These are phyloP conservation scores for Spilogale gracilis DNA, from an alignment of 2,113 vertebrate species.

Conservation along the genomic window DNA sequence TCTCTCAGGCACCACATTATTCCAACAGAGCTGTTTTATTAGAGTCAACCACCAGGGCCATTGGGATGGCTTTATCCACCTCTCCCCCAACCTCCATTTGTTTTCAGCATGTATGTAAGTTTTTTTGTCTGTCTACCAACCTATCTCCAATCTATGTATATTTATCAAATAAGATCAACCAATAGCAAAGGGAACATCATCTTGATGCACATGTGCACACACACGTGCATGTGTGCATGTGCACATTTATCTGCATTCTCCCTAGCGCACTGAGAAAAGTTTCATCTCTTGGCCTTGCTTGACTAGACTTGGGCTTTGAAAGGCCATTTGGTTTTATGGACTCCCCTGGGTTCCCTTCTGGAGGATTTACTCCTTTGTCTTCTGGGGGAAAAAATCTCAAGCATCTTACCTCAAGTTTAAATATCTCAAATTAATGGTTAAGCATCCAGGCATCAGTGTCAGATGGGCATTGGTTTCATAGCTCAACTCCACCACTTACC, in stretches of 20 bases:
- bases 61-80: conserved; percentile 20
- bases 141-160: background rate
- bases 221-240: rapidly evolving
- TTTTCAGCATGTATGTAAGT: background rate
- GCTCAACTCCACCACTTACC: background rate
- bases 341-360: background rate
- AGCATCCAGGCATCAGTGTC: background rate
- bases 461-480: background rate
- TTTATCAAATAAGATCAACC: conserved; percentile 59
- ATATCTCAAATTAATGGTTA: conserved; percentile 18
- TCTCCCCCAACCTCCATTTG: background rate
- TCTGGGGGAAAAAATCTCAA: background rate
- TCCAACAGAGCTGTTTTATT: conserved; percentile 88
- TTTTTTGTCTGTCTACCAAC: background rate
- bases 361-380: background rate
- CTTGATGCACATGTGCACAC: background rate
- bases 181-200: conserved; percentile 3
- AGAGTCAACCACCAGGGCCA: conserved; percentile 75
- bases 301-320: conserved; percentile 45
- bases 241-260: background rate
- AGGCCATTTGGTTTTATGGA: conserved; percentile 59
- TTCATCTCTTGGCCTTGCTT: conserved; percentile 60
- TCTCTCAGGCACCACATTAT: conserved; percentile 88
- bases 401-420: background rate
- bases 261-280: background rate